A percentile compares a stretch with the other conserved stretches of the same genome.
phyloP scores from a whole-genome alignment of 2,113 vertebrate genomes.

The Chaetorhynchus papuensis region DNA sequence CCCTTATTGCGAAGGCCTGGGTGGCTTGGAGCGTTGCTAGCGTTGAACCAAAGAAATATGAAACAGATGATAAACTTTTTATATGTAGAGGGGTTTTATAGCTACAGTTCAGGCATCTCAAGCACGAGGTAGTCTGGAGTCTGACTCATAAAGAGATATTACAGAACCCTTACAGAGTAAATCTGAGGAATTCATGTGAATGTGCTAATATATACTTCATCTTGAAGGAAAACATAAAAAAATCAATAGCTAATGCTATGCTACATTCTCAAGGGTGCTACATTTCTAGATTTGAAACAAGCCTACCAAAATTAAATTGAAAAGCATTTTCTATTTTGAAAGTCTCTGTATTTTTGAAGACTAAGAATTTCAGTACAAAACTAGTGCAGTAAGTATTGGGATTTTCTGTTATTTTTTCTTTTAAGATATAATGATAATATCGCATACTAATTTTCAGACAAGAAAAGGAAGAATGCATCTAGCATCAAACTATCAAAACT shows the following conservation, averaged over 20 bases:
- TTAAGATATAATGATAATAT: neutral
- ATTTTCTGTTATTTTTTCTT: neutral
- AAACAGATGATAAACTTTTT: neutral
- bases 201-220: neutral
- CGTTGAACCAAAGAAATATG: neutral
- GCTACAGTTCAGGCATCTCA: neutral
- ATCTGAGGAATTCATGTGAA: neutral
- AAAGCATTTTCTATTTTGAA: neutral
- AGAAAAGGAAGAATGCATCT: neutral
- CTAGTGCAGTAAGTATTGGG: neutral
- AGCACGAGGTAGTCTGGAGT: neutral
- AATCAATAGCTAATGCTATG: neutral
- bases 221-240: neutral
- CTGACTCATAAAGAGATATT: neutral
- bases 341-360: neutral
- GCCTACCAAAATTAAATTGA: neutral
- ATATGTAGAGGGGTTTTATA: neutral
- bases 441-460: neutral
- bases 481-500: neutral
- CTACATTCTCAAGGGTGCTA: neutral
- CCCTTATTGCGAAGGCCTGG: neutral
- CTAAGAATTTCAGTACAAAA: neutral
- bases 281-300: neutral
- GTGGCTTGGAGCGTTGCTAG: neutral
- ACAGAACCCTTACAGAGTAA: neutral